These are phyloP conservation scores for Nowickia ferox DNA, from an alignment of 2,888 invertebrate species.

Conservation along the genomic window DNA sequence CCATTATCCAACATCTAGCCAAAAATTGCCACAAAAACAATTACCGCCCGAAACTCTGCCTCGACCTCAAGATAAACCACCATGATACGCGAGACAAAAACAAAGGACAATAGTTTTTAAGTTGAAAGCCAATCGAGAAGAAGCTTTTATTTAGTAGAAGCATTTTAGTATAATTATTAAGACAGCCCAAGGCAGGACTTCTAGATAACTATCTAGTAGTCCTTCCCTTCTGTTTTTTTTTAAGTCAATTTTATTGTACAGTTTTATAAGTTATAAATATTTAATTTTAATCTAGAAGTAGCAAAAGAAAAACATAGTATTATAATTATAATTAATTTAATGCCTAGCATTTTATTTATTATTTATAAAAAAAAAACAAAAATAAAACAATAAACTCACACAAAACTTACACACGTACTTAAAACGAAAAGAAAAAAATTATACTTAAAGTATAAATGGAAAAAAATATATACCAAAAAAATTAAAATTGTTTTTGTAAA, in stretches of 20 bases:
- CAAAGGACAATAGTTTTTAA: conserved; percentile 68
- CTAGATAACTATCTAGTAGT: conserved; percentile 30
- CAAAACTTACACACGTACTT: conserved; percentile 37
- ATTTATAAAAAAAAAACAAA: conserved; percentile 54
- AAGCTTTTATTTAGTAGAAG: conserved; percentile 77
- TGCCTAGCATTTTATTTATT: conserved; percentile 70
- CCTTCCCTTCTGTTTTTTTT: conserved; percentile 29
- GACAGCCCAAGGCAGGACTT: conserved; percentile 6
- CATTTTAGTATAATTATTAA: background rate
- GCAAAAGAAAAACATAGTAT: conserved; percentile 58
- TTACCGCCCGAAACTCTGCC: conserved; percentile 44
- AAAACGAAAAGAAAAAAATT: conserved; percentile 24
- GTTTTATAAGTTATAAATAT: conserved; percentile 42
- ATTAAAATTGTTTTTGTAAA: conserved; percentile 22
- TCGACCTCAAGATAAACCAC: conserved; percentile 55
- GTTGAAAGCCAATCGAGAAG: conserved; percentile 53
- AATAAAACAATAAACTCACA: conserved; percentile 32
- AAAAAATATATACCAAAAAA: background rate
- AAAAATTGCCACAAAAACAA: conserved; percentile 19
- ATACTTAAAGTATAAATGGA: conserved; percentile 32
- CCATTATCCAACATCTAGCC: conserved; percentile 6
- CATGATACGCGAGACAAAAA: conserved; percentile 45
- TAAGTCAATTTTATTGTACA: conserved; percentile 68
- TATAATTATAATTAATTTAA: conserved; percentile 66
- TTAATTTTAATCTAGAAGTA: conserved; percentile 15